phyloP scores from a whole-genome alignment of 2,888 invertebrate genomes.

The Orthosia cruda region DNA sequence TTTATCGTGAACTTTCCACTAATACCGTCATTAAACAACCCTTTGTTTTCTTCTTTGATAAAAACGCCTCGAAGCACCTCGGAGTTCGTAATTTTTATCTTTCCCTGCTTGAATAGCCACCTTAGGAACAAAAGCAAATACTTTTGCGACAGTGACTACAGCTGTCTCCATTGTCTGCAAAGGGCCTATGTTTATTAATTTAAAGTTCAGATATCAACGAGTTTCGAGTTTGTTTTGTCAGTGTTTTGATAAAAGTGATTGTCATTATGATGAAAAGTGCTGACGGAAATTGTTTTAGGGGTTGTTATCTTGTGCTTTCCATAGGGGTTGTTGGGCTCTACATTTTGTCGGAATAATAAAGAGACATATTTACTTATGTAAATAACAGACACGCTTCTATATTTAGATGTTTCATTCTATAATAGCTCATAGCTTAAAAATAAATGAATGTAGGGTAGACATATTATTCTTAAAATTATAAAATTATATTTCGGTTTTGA shows the following conservation, averaged over 20 bases:
- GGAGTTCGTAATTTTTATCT: conserved; percentile 90
- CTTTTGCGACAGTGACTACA: conserved; percentile 80
- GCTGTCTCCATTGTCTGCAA: conserved; percentile 74
- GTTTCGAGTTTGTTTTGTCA: conserved; percentile 42
- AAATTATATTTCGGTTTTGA: not conserved
- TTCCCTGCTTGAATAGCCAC: conserved; percentile 83
- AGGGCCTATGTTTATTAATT: conserved; percentile 70
- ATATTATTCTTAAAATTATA: not conserved
- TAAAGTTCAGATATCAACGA: conserved; percentile 62
- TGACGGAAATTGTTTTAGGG: conserved; percentile 14
- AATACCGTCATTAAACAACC: conserved; percentile 91
- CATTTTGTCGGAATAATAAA: not conserved
- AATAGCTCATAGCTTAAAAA: no score
- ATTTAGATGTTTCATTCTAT: not conserved
- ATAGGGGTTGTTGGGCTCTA: not conserved
- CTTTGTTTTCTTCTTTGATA: conserved; percentile 90
- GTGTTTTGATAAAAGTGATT: conserved; percentile 50
- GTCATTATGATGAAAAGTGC: conserved; percentile 38
- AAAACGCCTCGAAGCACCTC: conserved; percentile 87
- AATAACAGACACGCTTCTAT: not conserved
- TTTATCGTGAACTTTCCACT: conserved; percentile 91
- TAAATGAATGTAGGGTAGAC: not conserved
- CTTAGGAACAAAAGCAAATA: conserved; percentile 84
- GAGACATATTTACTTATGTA: not conserved
- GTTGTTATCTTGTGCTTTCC: not conserved